phyloP scores from a whole-genome alignment of 2,797 vertebrate genomes.

The Clarias laeviceps region DNA sequence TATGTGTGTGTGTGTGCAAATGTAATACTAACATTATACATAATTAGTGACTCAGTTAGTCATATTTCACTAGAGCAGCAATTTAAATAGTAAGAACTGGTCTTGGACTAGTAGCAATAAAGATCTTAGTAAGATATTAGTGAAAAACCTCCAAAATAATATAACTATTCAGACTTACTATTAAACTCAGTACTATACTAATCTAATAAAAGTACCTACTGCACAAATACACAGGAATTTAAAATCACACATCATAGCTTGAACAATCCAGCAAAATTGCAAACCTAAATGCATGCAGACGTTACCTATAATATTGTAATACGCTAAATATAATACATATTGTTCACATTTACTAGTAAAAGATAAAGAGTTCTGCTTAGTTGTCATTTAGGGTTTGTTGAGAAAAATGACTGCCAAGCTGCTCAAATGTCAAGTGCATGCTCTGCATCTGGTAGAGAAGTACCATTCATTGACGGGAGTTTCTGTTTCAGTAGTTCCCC shows the following conservation, averaged over 20 bases:
- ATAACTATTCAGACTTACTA: neutral
- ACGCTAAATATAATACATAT: neutral
- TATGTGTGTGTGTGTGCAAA: neutral
- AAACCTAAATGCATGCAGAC: neutral
- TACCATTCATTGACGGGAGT: conserved; percentile 3
- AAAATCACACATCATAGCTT: neutral
- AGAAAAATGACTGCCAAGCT: neutral
- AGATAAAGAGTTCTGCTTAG: neutral
- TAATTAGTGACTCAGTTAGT: neutral
- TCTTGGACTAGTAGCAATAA: neutral
- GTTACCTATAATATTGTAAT: neutral
- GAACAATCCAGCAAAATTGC: neutral
- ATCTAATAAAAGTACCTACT: neutral
- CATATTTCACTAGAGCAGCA: neutral
- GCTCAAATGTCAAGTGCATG: neutral
- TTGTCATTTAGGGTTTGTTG: neutral
- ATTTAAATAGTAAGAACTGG: no score
- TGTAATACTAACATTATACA: neutral
- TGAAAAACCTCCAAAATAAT: neutral
- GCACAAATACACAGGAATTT: neutral
- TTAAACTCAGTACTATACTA: no score
- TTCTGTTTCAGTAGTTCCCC: neutral
- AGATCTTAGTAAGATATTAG: neutral
- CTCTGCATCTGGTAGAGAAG: neutral
- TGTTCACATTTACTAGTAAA: neutral